These are phyloP conservation scores for Antrozous pallidus DNA, from an alignment of 2,797 vertebrate genomes.

Conservation along the genomic window DNA sequence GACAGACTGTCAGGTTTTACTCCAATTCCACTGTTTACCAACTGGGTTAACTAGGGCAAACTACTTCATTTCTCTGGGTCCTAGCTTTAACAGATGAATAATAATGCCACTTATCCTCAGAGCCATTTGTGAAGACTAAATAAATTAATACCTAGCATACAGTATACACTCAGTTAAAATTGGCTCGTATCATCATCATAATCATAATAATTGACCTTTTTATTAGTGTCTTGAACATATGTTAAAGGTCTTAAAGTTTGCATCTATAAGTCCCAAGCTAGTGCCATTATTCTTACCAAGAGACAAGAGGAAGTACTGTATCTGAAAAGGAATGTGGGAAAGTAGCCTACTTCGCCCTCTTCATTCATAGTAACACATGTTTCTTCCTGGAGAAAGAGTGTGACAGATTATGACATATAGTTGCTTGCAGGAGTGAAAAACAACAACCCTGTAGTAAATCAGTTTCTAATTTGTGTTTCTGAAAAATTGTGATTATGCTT, in stretches of 20 bases:
- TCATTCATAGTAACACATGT: neutral
- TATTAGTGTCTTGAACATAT: neutral
- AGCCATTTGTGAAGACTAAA: neutral
- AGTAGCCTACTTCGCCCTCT: neutral
- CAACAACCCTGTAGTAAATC: conserved; percentile 54
- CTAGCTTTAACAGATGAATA: neutral
- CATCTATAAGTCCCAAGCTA: neutral
- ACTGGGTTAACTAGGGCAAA: neutral
- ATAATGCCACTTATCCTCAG: neutral
- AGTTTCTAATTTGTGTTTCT: conserved; percentile 70
- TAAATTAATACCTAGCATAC: neutral
- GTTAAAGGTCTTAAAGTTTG: neutral
- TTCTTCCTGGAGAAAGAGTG: neutral
- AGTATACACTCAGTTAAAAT: neutral
- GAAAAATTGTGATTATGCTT: conserved; percentile 38
- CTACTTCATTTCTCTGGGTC: neutral
- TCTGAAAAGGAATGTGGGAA: neutral
- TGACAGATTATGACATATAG: conserved; percentile 45
- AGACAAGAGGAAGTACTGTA: neutral
- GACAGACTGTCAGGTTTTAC: neutral
- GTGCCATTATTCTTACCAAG: neutral
- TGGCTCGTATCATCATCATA: neutral
- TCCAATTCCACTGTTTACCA: neutral
- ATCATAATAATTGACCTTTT: neutral
- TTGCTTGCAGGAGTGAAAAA: conserved; percentile 37